Evolutionary conservation across 1,140 invertebrate species (phyloP), one percentile per base, ranked within the genome.

Genomic region (Heliothis virescens): DNA sequence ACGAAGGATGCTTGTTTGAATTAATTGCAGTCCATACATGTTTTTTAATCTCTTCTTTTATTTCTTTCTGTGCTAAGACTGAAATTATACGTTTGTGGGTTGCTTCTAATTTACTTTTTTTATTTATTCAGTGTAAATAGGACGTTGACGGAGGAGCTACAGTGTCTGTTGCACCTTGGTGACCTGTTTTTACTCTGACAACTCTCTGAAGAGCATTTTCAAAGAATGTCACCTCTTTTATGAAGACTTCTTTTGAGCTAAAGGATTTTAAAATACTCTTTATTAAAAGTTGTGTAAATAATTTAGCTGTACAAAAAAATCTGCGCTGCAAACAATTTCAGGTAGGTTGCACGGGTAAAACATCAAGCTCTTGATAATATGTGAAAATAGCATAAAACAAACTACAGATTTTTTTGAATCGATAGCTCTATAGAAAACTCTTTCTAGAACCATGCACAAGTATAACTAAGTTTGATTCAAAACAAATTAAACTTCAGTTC

Each of bases 101-200:
- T 69, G 48, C 65, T 52, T 52, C 48, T 21, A 69, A 21, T 69
- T 69, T 52, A 50, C 65, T 18, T 48, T 26, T 9, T 52, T 69
- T 50, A 21, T 26, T 69, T 50, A 69, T 52, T 69, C 47, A 52
- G 47, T 69, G 50, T 69, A n/a, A 69, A 50, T 47, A 21, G 4
- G 11, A 62, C 18, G 65, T 21, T 69, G 47, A 16, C 47, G 47
- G 50, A 52, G 21, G 47, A 67, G 63, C 41, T 50, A 18, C 12
- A 52, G 65, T 69, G 65, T 69, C 47, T 59, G 13, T 69, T 50
- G 65, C 65, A 69, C 41, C 65, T 52, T 69, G 41, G 34, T 69
- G 65, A 69, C 65, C 65, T 69, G 65, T 48, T 69, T 34, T 69
- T 69, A 26, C 65, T 50, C 65, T 47, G 65, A 52, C 65, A 69